A percentile compares a stretch with the other conserved stretches of the same genome.
Conservation (phyloP, 2,888 invertebrate genomes). For the Apodemia hepburni region DNA sequence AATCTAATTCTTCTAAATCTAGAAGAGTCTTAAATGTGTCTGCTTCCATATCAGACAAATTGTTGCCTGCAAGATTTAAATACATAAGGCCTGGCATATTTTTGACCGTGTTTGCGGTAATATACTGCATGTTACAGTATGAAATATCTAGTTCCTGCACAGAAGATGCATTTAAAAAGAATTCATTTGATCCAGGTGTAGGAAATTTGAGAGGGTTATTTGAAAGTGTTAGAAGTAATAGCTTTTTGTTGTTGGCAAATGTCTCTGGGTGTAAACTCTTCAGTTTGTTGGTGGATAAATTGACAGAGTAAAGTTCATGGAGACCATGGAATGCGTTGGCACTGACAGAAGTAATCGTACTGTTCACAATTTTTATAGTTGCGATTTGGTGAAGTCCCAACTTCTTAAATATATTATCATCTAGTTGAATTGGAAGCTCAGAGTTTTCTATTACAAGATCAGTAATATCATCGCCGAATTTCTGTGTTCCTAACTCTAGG, state of each 20-base stretch:
- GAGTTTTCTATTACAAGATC: constrained; percentile 84
- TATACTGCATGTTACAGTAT: constrained; percentile 83
- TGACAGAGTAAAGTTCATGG: constrained; percentile 83
- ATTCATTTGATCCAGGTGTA: constrained; percentile 57
- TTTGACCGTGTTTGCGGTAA: constrained; percentile 82
- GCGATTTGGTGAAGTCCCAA: constrained; percentile 83
- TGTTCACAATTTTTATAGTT: constrained; percentile 85
- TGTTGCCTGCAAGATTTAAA: constrained; percentile 85
- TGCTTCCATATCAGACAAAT: constrained; percentile 80
- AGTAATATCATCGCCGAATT: constrained; percentile 83
- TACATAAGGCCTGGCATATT: constrained; percentile 83
- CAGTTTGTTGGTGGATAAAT: constrained; percentile 84
- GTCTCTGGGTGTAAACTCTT: constrained; percentile 84
- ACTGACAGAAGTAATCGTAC: constrained; percentile 83
- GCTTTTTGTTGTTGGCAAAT: constrained; percentile 83
- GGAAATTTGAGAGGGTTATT: constrained; percentile 82
- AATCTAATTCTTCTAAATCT: constrained; percentile 85
- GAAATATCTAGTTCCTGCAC: constrained; percentile 87
- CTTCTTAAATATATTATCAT: constrained; percentile 80
- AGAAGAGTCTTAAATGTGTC: constrained; percentile 82
- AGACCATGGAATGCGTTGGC: constrained; percentile 85
- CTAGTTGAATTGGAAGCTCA: constrained; percentile 80
- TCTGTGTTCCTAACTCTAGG: constrained; percentile 83
- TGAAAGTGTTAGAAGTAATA: constrained; percentile 83
- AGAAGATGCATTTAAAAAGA: constrained; percentile 80